Evolutionary conservation across 37 sponge, comb jelly and placozoan genomes (phyloP).

Genomic region (Corticium candelabrum): DNA sequence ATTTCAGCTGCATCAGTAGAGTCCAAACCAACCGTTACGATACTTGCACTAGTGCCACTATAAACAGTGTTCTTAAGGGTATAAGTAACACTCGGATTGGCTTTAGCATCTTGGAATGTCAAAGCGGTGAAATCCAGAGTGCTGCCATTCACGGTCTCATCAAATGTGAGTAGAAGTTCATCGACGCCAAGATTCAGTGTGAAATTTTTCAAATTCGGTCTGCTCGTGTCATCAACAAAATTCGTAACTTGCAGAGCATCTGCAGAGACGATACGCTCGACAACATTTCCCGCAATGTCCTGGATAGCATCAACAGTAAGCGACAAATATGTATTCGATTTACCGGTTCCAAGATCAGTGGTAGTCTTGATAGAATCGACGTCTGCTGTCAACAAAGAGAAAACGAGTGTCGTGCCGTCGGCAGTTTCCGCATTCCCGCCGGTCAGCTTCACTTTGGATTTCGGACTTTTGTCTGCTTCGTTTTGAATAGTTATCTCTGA

Average conservation of each 20-base stretch:
- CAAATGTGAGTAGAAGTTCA: constrained; percentile 36
- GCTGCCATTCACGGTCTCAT: constrained; percentile 50
- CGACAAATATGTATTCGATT: constrained; percentile 36
- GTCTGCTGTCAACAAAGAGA: constrained; percentile 38
- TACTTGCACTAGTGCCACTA: neutral
- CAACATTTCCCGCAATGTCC: constrained; percentile 70
- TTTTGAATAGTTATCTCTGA: neutral
- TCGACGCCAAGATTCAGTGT: constrained; percentile 48
- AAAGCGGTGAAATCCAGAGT: constrained; percentile 27
- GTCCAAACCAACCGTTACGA: neutral
- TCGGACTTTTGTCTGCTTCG: no score
- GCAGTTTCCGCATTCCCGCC: constrained; percentile 24
- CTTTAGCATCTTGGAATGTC: constrained; percentile 22
- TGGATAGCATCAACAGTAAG: constrained; percentile 33
- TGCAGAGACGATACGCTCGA: constrained; percentile 20
- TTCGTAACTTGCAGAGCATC: constrained; percentile 47
- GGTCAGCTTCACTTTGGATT: constrained; percentile 14
- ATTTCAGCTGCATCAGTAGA: constrained; percentile 12
- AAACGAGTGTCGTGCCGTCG: constrained; percentile 23
- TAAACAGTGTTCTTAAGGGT: neutral
- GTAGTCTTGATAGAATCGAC: constrained; percentile 55
- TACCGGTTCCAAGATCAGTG: constrained; percentile 36
- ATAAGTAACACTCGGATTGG: neutral
- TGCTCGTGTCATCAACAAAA: constrained; percentile 35
- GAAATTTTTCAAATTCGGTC: constrained; percentile 47